Percentiles rank a stretch among this genome's conserved stretches.
phyloP scores from a whole-genome alignment of 2,888 invertebrate genomes.

The Parnassius smintheus region DNA sequence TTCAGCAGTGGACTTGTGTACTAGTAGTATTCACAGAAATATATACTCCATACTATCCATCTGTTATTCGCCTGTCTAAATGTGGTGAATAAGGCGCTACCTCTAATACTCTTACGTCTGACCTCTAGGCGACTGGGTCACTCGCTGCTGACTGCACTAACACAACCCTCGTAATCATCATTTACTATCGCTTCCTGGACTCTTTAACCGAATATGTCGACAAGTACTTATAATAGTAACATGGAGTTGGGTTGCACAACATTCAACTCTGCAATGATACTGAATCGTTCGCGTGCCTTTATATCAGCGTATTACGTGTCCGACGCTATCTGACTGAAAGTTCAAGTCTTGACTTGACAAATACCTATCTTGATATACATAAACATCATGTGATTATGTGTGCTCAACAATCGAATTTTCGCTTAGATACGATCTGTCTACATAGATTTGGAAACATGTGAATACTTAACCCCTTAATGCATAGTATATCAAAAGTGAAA shows the following conservation, averaged over 20 bases:
- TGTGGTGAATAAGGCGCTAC: no score
- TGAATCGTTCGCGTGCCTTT: conserved; percentile 20
- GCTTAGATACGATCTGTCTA: conserved; percentile 5
- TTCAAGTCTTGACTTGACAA: background rate
- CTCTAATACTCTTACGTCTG: no score
- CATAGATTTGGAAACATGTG: conserved; percentile 9
- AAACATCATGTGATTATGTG: background rate
- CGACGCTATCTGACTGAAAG: background rate
- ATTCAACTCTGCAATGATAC: conserved; percentile 19
- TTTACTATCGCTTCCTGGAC: background rate
- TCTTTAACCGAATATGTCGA: conserved; percentile 11
- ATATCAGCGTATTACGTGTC: conserved; percentile 19
- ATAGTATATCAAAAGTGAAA: no score
- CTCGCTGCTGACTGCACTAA: no score
- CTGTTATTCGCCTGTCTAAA: no score
- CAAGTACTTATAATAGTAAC: background rate
- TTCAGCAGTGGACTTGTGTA: no score
- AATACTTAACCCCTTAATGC: conserved; percentile 15
- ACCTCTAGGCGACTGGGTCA: no score
- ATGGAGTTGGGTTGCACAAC: conserved; percentile 18
- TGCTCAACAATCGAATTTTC: background rate
- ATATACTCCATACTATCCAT: no score
- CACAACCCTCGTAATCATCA: no score
- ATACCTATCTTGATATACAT: background rate
- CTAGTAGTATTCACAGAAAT: no score